Evolutionary conservation across 2,113 vertebrate genomes (phyloP).

Genomic region (Mirounga angustirostris): DNA sequence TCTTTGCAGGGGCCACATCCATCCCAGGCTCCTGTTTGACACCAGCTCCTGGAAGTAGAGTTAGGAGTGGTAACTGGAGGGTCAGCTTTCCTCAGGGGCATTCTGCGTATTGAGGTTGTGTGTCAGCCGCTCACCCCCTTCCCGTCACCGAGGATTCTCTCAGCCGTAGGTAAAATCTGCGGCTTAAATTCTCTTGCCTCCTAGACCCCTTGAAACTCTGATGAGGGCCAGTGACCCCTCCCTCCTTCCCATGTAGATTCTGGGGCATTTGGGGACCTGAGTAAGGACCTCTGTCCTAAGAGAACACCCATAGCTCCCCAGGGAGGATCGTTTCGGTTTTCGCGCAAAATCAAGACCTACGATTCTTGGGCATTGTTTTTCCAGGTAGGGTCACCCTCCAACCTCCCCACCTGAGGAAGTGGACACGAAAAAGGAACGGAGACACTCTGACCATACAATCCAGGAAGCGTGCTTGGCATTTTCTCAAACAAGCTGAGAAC

Average conservation of each 20-base stretch:
- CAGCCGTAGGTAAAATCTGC: neutral
- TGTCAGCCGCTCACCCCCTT: neutral
- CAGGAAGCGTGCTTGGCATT: neutral
- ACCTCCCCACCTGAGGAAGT: neutral
- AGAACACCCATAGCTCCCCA: neutral
- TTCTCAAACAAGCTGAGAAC: neutral
- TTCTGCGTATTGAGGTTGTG: neutral
- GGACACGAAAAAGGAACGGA: neutral
- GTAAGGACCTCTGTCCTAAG: neutral
- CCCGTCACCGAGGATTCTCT: neutral
- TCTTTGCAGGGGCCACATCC: neutral
- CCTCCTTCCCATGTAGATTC: neutral
- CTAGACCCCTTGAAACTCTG: neutral
- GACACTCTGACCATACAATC: neutral
- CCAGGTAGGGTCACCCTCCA: neutral
- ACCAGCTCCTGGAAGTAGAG: neutral
- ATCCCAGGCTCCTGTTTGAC: neutral
- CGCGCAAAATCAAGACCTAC: neutral
- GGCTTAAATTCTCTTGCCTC: neutral
- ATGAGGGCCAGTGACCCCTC: neutral
- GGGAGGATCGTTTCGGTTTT: neutral
- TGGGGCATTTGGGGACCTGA: neutral
- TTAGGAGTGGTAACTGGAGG: no score
- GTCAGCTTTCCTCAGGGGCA: neutral
- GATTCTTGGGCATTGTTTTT: neutral